These are phyloP conservation scores for Melipona bicolor DNA, from an alignment of 2,888 invertebrate species.

Conservation along the genomic window DNA sequence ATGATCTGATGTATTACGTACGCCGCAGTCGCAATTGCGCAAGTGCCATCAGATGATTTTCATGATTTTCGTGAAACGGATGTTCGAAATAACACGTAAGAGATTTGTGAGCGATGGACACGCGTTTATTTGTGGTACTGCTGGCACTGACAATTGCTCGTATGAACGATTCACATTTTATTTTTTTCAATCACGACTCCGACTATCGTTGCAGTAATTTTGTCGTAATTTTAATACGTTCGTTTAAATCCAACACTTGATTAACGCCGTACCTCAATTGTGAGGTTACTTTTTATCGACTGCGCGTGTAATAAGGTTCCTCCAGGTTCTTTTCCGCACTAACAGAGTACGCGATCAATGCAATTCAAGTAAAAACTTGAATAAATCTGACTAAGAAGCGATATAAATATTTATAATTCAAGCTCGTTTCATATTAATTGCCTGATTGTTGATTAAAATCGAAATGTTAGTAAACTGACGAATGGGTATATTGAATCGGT, in stretches of 20 bases:
- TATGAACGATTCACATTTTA: slow-evolving; percentile 35
- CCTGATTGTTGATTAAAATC: not conserved
- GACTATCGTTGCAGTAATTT: not conserved
- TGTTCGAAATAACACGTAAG: slow-evolving; percentile 76
- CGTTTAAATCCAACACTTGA: slow-evolving; percentile 58
- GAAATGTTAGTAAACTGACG: not conserved
- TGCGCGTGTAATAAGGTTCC: not conserved
- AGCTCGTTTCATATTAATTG: not conserved
- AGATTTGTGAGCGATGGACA: slow-evolving; percentile 53
- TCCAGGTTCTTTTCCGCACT: not conserved
- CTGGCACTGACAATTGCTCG: slow-evolving; percentile 10
- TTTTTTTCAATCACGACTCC: slow-evolving; percentile 13
- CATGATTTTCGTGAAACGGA: slow-evolving; percentile 72
- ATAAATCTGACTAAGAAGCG: not conserved
- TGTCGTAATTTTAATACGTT: slow-evolving; percentile 28
- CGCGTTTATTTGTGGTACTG: slow-evolving; percentile 1
- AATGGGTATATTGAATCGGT: not conserved
- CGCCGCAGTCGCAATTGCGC: slow-evolving; percentile 54
- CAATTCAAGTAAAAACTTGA: not conserved
- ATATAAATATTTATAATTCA: not conserved
- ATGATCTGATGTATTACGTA: slow-evolving; percentile 47
- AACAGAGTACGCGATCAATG: slow-evolving; percentile 33
- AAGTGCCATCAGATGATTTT: slow-evolving; percentile 69
- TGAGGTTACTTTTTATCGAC: slow-evolving; percentile 40
- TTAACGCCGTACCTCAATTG: slow-evolving; percentile 59